Evolutionary conservation across 1,140 invertebrate genomes (phyloP).

Genomic region (Drosophila kepulauana): DNA sequence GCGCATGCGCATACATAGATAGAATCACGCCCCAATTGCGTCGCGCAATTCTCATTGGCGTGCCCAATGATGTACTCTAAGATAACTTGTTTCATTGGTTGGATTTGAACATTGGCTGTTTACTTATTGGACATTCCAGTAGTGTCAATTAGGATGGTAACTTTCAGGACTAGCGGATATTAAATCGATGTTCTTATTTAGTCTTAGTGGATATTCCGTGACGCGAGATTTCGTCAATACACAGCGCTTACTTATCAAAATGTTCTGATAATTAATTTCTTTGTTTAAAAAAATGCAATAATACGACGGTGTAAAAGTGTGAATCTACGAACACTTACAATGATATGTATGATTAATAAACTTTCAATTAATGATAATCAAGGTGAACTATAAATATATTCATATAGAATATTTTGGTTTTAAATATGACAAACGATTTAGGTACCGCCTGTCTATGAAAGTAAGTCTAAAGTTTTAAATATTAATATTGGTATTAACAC

Average conservation of each 20-base stretch:
- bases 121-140: slow-evolving; percentile 18
- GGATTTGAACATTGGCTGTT: background rate
- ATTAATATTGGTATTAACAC: no score
- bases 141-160: background rate
- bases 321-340: background rate
- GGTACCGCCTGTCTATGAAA: no score
- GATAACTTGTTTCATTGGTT: slow-evolving; percentile 23
- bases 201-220: slow-evolving; percentile 56
- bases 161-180: slow-evolving; percentile 9
- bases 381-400: background rate
- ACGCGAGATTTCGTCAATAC: slow-evolving; percentile 38
- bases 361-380: background rate
- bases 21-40: slow-evolving; percentile 14
- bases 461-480: no score
- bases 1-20: slow-evolving; percentile 32
- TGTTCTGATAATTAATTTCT: background rate
- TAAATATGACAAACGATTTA: no score
- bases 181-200: slow-evolving; percentile 53
- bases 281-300: background rate
- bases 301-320: background rate
- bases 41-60: slow-evolving; percentile 9
- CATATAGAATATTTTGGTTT: no score
- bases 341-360: background rate
- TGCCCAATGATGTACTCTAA: background rate
- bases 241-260: background rate